These are phyloP conservation scores for Okapia johnstoni DNA, from an alignment of 2,113 vertebrate species.

Conservation along the genomic window DNA sequence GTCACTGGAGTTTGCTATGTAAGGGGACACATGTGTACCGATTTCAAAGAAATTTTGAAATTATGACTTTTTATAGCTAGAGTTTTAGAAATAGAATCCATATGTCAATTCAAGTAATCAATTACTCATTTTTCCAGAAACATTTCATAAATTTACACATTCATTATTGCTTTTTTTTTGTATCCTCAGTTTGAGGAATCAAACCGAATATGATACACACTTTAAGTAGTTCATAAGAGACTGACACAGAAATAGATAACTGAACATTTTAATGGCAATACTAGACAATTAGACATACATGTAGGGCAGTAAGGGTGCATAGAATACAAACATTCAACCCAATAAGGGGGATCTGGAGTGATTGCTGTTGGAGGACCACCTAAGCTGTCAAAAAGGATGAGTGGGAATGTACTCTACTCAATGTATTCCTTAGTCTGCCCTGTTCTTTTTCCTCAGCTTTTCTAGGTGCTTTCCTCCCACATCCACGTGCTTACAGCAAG, in stretches of 20 bases:
- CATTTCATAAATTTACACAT: background rate
- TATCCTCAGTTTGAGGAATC: background rate
- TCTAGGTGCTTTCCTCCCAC: background rate
- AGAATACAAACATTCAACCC: background rate
- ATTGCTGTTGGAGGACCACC: background rate
- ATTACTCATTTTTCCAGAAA: background rate
- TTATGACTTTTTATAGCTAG: background rate
- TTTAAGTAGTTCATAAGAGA: background rate
- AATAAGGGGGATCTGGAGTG: background rate
- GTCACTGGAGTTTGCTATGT: background rate
- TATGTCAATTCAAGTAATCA: background rate
- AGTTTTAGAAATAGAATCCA: conserved; percentile 18
- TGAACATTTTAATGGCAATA: background rate
- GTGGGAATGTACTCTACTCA: background rate
- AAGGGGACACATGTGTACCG: background rate
- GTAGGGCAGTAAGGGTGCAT: background rate
- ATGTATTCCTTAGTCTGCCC: background rate
- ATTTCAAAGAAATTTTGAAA: conserved; percentile 7
- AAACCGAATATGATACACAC: background rate
- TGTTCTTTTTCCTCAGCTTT: background rate
- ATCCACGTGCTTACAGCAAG: background rate
- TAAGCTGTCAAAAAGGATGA: background rate
- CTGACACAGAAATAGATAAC: background rate
- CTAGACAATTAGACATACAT: background rate
- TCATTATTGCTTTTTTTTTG: background rate